Evolutionary conservation across 2,888 invertebrate genomes (phyloP), one percentile per base, ranked within the genome.

Genomic region (Podabrus alpinus): DNA sequence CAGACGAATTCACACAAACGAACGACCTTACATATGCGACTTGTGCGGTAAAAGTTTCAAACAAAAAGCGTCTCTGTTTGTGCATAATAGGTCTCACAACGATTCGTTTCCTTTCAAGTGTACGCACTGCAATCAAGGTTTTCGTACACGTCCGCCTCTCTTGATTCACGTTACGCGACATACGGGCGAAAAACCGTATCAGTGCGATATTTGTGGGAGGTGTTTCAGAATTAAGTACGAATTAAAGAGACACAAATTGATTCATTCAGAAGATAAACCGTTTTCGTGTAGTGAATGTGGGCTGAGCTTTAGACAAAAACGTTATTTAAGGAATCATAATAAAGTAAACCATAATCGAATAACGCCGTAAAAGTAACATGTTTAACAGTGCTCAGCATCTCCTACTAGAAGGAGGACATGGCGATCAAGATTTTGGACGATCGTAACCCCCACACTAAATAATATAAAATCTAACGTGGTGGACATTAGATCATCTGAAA

Each of bases 31-130:
- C 83, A 88, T 88, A 19, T 92, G 92, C 81, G 85, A 90, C 72
- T 85, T 88, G 1, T 92, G 92, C 83, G 92, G 91, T 3, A 91
- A 91, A 83, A 83, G 91, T 0, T 92, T 92, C 86, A 91, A 91
- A 72, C 92, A 92, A 82, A 91, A 91, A 81, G 92, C 92, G 0
- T 91, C 92, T 1, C 84, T 92, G 60, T 91, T 92, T 84, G 91
- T 91, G 17, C 92, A 92, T 82, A 88, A 89, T 69, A 89, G 90
- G 64, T 90, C 90, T 5, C 92, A 92, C 84, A 88, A 88, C 60
- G 85, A 90, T 75, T 85, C 86, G 66, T 90, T 89, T 77, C 91
- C 92, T 1, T 89, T 89, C 83, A 86, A 87, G 16, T 93, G 92
- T 84, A 87, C 88, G 0, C 89, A 90, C 77, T 93, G 93, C 84